Conservation (phyloP, 64 coral and sea anemone species). For the Astreopora myriophthalma region DNA sequence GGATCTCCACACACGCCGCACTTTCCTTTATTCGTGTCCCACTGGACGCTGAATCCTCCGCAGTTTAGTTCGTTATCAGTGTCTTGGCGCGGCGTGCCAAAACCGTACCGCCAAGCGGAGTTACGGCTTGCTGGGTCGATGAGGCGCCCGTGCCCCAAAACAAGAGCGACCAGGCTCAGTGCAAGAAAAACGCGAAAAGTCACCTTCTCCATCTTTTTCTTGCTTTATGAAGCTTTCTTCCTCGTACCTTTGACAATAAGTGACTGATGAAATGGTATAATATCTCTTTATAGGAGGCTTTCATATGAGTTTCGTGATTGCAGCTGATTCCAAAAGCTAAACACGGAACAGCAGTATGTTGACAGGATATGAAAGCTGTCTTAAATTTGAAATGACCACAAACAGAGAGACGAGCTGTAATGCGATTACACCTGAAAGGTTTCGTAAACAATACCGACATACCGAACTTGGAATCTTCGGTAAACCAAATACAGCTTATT, state of each 20-base stretch:
- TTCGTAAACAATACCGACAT: not conserved
- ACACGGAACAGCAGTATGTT: not conserved
- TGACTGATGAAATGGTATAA: not conserved
- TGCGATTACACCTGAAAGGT: not conserved
- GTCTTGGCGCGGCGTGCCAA: constrained; percentile 49
- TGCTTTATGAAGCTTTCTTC: not conserved
- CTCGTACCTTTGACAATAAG: not conserved
- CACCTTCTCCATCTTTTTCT: not conserved
- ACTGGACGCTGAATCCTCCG: constrained; percentile 66
- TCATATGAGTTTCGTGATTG: not conserved
- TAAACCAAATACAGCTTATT: not conserved
- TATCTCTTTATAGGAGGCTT: not conserved
- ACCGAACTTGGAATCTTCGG: not conserved
- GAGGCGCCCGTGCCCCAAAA: constrained; percentile 63
- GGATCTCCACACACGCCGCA: constrained; percentile 81
- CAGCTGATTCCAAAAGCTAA: not conserved
- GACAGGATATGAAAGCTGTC: not conserved
- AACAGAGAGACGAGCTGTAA: not conserved
- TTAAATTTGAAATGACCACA: not conserved
- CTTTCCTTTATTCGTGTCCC: constrained; percentile 64
- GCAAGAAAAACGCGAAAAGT: not conserved
- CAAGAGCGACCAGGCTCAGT: not conserved
- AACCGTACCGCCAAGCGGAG: constrained; percentile 52
- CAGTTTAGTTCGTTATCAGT: constrained; percentile 77
- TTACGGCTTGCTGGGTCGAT: constrained; percentile 55